Conservation (phyloP, 2,888 invertebrate genomes). For the Ariolimax columbianus region DNA sequence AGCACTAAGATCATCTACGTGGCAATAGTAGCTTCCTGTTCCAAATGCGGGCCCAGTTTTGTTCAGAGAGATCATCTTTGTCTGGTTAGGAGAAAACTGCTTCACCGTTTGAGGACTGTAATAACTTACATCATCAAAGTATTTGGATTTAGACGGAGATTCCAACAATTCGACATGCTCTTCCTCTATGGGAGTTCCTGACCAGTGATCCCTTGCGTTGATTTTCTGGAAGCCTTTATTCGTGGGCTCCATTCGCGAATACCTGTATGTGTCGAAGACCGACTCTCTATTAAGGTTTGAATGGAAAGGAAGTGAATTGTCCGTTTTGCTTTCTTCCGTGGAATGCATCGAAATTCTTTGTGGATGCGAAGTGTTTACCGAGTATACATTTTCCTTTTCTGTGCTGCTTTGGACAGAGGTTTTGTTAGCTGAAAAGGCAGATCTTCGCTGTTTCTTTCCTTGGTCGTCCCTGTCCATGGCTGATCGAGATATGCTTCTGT, state of each 20-base stretch:
- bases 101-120: neutral
- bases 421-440: neutral
- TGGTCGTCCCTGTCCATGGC: neutral
- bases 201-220: too few species aligned
- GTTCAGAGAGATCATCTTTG: neutral
- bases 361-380: neutral
- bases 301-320: neutral
- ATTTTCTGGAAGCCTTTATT: neutral
- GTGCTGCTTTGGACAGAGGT: too few species aligned
- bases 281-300: neutral
- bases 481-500: conserved; percentile 29
- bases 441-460: neutral
- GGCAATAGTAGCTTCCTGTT: neutral
- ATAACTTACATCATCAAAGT: neutral
- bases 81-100: neutral
- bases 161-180: neutral
- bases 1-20: neutral
- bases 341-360: neutral
- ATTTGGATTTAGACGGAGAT: neutral
- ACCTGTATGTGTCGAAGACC: neutral
- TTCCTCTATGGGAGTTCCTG: neutral
- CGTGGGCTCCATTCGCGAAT: neutral
- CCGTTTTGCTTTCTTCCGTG: neutral
- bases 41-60: neutral
- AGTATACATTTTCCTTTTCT: neutral